Evolutionary conservation across 2,797 vertebrate species (phyloP).

Genomic region (Hippoglossus hippoglossus): DNA sequence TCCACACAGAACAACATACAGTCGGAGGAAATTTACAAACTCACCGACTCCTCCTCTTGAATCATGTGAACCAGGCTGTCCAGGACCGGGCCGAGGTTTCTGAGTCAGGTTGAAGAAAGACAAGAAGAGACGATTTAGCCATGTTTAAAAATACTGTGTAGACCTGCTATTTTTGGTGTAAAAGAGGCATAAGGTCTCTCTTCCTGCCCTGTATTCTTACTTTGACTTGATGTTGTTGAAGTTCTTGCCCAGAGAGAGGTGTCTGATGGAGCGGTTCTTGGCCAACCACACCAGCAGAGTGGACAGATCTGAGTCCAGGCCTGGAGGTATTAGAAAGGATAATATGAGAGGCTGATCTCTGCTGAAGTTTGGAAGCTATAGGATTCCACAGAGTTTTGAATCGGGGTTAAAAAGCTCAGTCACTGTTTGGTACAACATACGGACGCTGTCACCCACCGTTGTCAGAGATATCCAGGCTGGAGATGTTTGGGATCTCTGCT

Average conservation of each 20-base stretch:
- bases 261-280: constrained; percentile 96
- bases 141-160: neutral
- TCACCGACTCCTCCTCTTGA: constrained; percentile 98
- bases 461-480: constrained; percentile 96
- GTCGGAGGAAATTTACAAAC: constrained; percentile 63
- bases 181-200: too few species aligned
- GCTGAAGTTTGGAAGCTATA: neutral
- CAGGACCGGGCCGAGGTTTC: constrained; percentile 95
- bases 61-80: constrained; percentile 98
- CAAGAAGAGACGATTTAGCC: neutral
- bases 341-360: neutral
- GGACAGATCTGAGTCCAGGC: constrained; percentile 94
- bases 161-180: too few species aligned
- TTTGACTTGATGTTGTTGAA: constrained; percentile 99
- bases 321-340: constrained; percentile 68
- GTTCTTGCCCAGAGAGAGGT: constrained; percentile 96
- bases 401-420: neutral
- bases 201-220: constrained; percentile 75
- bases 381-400: neutral
- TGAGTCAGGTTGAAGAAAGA: constrained; percentile 58
- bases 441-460: constrained; percentile 86
- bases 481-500: constrained; percentile 97
- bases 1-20: constrained; percentile 4
- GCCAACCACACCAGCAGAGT: constrained; percentile 96
- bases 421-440: too few species aligned